Base-by-base conservation (phyloP, 2,888 invertebrate genomes). In the Oligia latruncula region DNA sequence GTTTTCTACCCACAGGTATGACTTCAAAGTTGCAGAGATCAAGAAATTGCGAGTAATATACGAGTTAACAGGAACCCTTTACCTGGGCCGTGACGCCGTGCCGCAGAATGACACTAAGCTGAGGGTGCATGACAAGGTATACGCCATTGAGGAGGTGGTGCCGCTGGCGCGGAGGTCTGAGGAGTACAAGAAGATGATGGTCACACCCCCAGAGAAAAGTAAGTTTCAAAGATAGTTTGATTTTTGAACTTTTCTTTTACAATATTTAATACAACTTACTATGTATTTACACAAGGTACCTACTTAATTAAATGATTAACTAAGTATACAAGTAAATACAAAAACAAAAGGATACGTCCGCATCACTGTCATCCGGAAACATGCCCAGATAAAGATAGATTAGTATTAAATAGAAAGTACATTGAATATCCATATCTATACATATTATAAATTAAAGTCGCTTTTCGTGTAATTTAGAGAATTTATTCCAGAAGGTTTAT, bases 121-220 rank as follows among this genome's bases (percentile, higher is more conserved):
- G 0, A 94, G 95, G 86, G 97, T 98, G 71, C 95, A 95, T 8
- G 97, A 98, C 90, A 98, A 98, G 90, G 95, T 98, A 74, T 98
- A 97, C 95, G 95, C 95, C 52, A 98, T 98, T 80, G 98, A 98
- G 91, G 92, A 97, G 72, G 95, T 96, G 0, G 93, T 96, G 60
- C 95, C 97, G 20, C 77, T 97, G 43, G 87, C 87, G 0, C 93
- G 97, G 4, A 95, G 97, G 89, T 95, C 93, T 65, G 89, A 93
- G 0, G 95, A 97, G 67, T 95, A 97, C 82, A 95, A 94, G 5
- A 88, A 92, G 46, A 81, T 92, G 67, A 95, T 96, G 92, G 82
- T 75, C 9, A 93, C 92, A 8, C 84, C 85, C n/a, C 92, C 94
- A 79, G 93, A 95, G 84, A 94, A 94, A 93, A 90, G 97, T 96